Evolutionary conservation across 2,888 invertebrate genomes (phyloP), one percentile per base, ranked within the genome.

Genomic region (Drosophila neutralis): DNA sequence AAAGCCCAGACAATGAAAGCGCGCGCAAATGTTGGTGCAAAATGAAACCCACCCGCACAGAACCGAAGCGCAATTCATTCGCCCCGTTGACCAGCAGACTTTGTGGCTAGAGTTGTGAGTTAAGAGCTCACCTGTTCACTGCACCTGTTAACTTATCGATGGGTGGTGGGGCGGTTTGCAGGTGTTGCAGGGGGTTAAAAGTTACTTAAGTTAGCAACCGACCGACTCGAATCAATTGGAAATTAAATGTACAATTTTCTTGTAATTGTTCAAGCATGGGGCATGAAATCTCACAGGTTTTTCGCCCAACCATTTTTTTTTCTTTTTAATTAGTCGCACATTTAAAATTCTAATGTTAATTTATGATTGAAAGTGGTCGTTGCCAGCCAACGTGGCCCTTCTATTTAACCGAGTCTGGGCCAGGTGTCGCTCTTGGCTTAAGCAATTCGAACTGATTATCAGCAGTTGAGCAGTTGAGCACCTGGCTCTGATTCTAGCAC

Each of bases 241-340:
- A 83, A 76, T 80, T 68, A 74, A 74, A 74, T 82, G 69, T 77
- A 88, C 63, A 80, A 80, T 84, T 79, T 90, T 88, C 81, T 89
- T 86, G 87, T 81, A 89, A 85, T 85, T 90, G 72, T 63, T 72
- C 65, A 49, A 58, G 35, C 71, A 58, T 70, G 65, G 70, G 76
- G 90, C 84, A 90, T 87, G 89, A 90, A 87, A 87, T 89, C 90
- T 85, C 85, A 89, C 85, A 82, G 85, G 87, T 87, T 82, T 38
- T 36, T 54, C 45, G 45, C 45, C 45, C 27, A 45, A 45, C 24
- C 1, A 24, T 21, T 15, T 53, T 33, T 31, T 53, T 54, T 80
- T 70, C 66, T 62, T 60, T 76, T 75, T 87, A 87, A 90, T 90
- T 87, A 84, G 78, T 71, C 61, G 65, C 66, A 77, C 73, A 87